Evolutionary conservation across 2,888 invertebrate species (phyloP).

Genomic region (Autographa pulchrina): DNA sequence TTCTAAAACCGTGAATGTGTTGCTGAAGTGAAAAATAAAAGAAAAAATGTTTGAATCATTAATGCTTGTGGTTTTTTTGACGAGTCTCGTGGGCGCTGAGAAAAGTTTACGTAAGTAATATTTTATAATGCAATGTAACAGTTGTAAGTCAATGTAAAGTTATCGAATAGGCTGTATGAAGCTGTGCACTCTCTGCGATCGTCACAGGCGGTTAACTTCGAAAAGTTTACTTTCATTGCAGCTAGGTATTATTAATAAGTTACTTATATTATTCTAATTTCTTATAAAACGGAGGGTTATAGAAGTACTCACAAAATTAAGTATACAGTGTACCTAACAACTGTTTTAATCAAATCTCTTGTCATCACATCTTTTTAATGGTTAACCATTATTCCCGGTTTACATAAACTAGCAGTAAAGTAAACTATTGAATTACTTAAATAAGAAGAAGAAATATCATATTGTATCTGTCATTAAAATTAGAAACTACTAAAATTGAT

Average conservation of each 20-base stretch:
- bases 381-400: no score
- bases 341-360: no score
- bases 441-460: no score
- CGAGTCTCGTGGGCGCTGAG: constrained; percentile 60
- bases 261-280: no score
- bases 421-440: no score
- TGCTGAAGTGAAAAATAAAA: constrained; percentile 48
- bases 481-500: no score
- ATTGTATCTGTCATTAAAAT: no score
- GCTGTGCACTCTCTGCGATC: constrained; percentile 10
- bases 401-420: no score
- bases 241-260: not conserved
- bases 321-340: no score
- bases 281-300: no score
- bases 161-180: constrained; percentile 2
- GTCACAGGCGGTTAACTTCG: constrained; percentile 7
- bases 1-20: constrained; percentile 52
- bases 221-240: constrained; percentile 12
- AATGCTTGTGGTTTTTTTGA: constrained; percentile 60
- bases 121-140: not conserved
- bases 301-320: no score
- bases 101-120: constrained; percentile 66
- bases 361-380: no score
- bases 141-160: not conserved
- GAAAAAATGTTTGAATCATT: constrained; percentile 59